These are phyloP conservation scores for Sthenelais limicola DNA, from an alignment of 2,888 invertebrate genomes.

Conservation along the genomic window DNA sequence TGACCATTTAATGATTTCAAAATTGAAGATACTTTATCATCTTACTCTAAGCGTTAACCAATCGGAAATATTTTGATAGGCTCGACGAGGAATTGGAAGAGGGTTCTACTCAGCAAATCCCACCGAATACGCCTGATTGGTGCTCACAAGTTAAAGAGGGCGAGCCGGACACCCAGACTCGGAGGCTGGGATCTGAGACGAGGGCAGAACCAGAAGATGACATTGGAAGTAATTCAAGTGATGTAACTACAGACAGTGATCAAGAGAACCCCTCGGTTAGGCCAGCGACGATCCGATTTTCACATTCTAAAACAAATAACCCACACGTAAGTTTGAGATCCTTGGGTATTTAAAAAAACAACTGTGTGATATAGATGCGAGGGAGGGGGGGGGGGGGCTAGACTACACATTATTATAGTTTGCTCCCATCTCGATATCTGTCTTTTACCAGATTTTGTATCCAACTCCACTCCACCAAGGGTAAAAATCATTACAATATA, in stretches of 20 bases:
- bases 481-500: too few species aligned
- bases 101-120: too few species aligned
- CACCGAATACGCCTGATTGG: too few species aligned
- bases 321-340: background rate
- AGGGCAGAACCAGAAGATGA: background rate
- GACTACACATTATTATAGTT: too few species aligned
- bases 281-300: slow-evolving; percentile 25
- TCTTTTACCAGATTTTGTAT: too few species aligned
- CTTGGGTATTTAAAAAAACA: background rate
- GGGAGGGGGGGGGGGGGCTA: background rate
- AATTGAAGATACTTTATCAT: too few species aligned
- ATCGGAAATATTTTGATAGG: background rate
- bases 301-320: background rate
- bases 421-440: too few species aligned
- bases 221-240: background rate
- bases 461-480: too few species aligned
- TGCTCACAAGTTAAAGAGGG: too few species aligned
- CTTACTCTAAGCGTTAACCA: too few species aligned
- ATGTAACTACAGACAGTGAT: background rate
- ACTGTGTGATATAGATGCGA: background rate
- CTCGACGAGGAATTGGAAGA: background rate
- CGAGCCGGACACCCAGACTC: background rate
- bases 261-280: background rate
- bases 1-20: too few species aligned
- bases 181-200: background rate